Evolutionary conservation across 2,888 invertebrate species (phyloP).

Genomic region (Encarsia formosa): DNA sequence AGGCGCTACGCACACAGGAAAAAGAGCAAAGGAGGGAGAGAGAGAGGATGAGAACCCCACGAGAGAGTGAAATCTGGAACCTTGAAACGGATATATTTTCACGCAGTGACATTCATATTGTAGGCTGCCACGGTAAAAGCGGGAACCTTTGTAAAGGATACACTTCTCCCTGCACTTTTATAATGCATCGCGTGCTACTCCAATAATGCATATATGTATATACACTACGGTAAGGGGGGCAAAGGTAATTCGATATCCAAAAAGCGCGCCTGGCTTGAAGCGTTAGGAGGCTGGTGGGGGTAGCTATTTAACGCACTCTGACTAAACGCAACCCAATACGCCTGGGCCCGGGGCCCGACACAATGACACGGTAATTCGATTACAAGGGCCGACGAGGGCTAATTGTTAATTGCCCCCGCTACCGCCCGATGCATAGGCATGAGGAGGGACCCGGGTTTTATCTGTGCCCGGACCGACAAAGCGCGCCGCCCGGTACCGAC

Average conservation of each 20-base stretch:
- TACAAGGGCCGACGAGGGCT: constrained; percentile 52
- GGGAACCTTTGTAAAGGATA: constrained; percentile 50
- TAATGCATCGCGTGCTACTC: constrained; percentile 34
- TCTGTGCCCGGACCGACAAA: constrained; percentile 42
- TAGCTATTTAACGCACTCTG: too few species aligned
- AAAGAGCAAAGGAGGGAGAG: background rate
- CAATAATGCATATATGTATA: background rate
- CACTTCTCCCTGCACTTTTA: constrained; percentile 39
- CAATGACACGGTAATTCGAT: constrained; percentile 49
- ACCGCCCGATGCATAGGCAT: constrained; percentile 23
- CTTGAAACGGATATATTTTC: constrained; percentile 51
- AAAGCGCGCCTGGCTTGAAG: too few species aligned
- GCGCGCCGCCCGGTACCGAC: too few species aligned
- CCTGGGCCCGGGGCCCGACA: constrained; percentile 50
- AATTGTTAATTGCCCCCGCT: constrained; percentile 50
- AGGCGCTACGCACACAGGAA: background rate
- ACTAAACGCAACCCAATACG: constrained; percentile 46
- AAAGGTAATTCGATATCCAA: too few species aligned
- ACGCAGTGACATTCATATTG: constrained; percentile 43
- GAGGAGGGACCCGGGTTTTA: too few species aligned
- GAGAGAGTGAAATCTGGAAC: constrained; percentile 28
- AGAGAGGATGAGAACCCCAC: background rate
- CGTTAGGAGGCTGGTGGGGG: too few species aligned
- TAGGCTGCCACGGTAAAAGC: constrained; percentile 13
- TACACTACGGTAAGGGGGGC: background rate